Evolutionary conservation across 1,140 invertebrate species (phyloP).

Genomic region (Tenebrio molitor): DNA sequence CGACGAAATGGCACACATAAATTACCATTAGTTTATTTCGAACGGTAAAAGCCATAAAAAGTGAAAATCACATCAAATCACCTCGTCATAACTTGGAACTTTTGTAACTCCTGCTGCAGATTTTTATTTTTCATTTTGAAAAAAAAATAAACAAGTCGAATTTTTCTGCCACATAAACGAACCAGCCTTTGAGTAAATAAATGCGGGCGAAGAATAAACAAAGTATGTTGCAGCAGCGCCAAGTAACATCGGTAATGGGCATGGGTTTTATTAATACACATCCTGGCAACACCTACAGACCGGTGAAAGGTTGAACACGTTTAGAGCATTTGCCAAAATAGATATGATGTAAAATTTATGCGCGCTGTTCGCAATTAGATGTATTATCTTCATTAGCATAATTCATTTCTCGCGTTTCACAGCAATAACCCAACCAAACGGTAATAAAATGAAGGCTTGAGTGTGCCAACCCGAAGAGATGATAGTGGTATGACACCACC

Average conservation of each 20-base stretch:
- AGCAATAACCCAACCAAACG: not conserved
- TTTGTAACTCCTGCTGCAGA: no score
- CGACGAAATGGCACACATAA: no score
- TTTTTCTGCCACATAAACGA: no score
- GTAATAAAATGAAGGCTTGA: not conserved
- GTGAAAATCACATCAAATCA: no score
- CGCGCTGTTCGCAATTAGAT: constrained; percentile 20
- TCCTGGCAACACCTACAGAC: constrained; percentile 22
- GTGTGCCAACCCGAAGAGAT: not conserved
- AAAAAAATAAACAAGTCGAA: not conserved
- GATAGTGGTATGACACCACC: not conserved
- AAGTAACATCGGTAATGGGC: not conserved
- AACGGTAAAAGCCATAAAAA: no score
- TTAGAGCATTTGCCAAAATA: constrained; percentile 51
- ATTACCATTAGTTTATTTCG: no score
- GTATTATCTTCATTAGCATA: constrained; percentile 33
- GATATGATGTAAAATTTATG: constrained; percentile 51
- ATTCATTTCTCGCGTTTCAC: not conserved
- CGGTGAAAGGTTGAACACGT: constrained; percentile 34
- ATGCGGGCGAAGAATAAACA: no score
- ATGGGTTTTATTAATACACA: constrained; percentile 34
- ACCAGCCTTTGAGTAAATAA: no score
- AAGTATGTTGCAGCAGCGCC: not conserved
- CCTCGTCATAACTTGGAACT: no score
- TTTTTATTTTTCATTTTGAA: no score